Conservation (phyloP, 2,797 vertebrate species). For the Gallinago nigripennis region DNA sequence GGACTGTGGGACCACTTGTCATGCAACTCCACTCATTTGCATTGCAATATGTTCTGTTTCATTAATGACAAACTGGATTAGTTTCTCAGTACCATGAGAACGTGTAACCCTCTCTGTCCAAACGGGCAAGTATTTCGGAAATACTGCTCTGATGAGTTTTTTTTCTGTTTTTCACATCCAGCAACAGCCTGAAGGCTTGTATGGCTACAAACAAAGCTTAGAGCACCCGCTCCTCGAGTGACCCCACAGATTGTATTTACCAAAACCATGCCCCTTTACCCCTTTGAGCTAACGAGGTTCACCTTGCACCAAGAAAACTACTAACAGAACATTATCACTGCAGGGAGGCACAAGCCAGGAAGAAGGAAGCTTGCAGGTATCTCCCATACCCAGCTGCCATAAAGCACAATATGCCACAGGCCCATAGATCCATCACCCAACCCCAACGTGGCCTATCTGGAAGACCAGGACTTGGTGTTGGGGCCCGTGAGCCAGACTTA, state of each 20-base stretch:
- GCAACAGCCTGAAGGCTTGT: not conserved
- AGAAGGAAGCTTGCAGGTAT: not conserved
- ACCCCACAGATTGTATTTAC: not conserved
- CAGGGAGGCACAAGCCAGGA: not conserved
- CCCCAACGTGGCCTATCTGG: fast-evolving
- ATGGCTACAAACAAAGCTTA: not conserved
- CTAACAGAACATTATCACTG: not conserved
- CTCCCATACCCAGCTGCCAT: not conserved
- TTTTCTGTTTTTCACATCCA: not conserved
- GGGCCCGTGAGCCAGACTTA: fast-evolving
- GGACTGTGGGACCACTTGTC: conserved; percentile 51
- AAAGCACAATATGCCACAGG: not conserved
- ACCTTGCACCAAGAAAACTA: not conserved
- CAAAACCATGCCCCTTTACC: not conserved
- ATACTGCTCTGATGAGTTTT: not conserved
- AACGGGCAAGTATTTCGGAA: not conserved
- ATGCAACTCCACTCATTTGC: conserved; percentile 31
- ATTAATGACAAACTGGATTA: conserved; percentile 46
- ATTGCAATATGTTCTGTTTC: conserved; percentile 49
- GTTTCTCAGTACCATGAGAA: not conserved
- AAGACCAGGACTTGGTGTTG: fast-evolving
- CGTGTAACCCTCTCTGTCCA: not conserved
- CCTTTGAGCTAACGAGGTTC: not conserved
- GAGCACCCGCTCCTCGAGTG: not conserved
- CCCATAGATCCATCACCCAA: not conserved